Percentiles rank a stretch among this genome's conserved stretches.
phyloP scores from a whole-genome alignment of 2,797 vertebrate species.

The Otus scops region DNA sequence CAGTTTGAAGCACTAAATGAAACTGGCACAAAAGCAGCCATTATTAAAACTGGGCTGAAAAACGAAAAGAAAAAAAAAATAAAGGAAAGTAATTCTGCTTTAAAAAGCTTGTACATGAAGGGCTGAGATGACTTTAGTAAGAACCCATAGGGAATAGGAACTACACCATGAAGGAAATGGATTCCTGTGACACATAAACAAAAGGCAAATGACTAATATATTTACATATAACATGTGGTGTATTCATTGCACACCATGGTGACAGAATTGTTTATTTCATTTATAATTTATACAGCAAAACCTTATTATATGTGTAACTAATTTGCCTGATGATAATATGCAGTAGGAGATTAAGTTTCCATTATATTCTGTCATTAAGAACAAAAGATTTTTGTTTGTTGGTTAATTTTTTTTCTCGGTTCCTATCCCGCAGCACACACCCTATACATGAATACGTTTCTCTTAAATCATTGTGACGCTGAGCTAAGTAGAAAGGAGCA shows the following conservation, averaged over 20 bases:
- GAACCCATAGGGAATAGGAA: slow-evolving; percentile 69
- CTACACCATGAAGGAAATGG: slow-evolving; percentile 74
- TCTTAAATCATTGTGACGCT: slow-evolving; percentile 16
- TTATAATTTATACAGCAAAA: slow-evolving; percentile 82
- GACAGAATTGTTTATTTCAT: slow-evolving; percentile 82
- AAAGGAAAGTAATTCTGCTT: slow-evolving; percentile 64
- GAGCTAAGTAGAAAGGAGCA: slow-evolving; percentile 6
- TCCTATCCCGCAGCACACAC: not conserved
- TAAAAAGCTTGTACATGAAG: slow-evolving; percentile 66
- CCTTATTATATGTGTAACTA: slow-evolving; percentile 83
- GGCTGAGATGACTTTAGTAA: slow-evolving; percentile 67
- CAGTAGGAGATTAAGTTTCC: slow-evolving; percentile 70
- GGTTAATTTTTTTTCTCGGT: slow-evolving; percentile 50
- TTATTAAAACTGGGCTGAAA: slow-evolving; percentile 75
- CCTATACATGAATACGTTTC: not conserved
- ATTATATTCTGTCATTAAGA: slow-evolving; percentile 76
- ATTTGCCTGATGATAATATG: slow-evolving; percentile 80
- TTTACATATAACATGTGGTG: slow-evolving; percentile 82
- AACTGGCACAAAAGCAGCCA: slow-evolving; percentile 70
- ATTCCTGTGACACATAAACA: slow-evolving; percentile 79
- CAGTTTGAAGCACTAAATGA: slow-evolving; percentile 70
- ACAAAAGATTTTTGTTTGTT: slow-evolving; percentile 70
- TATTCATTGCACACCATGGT: slow-evolving; percentile 76
- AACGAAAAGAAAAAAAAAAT: slow-evolving; percentile 12
- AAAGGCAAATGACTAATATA: slow-evolving; percentile 82